Evolutionary conservation across 2,888 invertebrate genomes (phyloP), one percentile per base, ranked within the genome.

Genomic region (Clitarchus hookeri): DNA sequence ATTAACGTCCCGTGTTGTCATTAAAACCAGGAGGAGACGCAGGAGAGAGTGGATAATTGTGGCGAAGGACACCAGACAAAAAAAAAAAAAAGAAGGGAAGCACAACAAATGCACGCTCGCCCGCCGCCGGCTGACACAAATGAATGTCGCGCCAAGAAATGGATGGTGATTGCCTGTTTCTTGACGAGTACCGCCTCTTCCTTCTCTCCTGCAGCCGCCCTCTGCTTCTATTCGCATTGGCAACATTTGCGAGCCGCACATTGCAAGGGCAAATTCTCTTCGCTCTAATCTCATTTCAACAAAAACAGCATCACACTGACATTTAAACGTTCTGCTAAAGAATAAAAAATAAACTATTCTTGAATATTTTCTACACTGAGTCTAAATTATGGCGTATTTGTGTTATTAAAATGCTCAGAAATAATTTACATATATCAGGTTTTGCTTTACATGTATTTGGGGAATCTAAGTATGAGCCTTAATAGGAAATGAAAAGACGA

Each of bases 61-160:
- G 65, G 65, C 16, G 65, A 23, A 65, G 65, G 65, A 65, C 65
- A n/a, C 65, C n/a, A 65, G 65, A 65, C 23, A 1, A 65, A 48
- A 65, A 65, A 65, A 8, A 53, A 19, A 19, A 53, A 53, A 53
- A 8, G 6, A 53, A 53, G 6, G 53, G 36, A 36, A 36, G 36
- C 12, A 53, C 53, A 53, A 65, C 65, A 65, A 19, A 65, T n/a
- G 65, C 65, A 65, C 65, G 19, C 65, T 65, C 8, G 65, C 65
- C 16, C 8, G 65, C 65, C 16, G 65, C 8, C n/a, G 65, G 65
- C 65, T 65, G 65, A 65, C 65, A 65, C n/a, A 65, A 65, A 65
- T 65, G 65, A 65, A 65, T 65, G 65, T 65, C 65, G 65, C 23
- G 65, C 65, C 65, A 65, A 65, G 65, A 65, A 65, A 65, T 65